A percentile compares a stretch with the other conserved stretches of the same genome.
These are phyloP conservation scores for Dissostichus mawsoni DNA, from an alignment of 2,113 vertebrate species.

Conservation along the genomic window DNA sequence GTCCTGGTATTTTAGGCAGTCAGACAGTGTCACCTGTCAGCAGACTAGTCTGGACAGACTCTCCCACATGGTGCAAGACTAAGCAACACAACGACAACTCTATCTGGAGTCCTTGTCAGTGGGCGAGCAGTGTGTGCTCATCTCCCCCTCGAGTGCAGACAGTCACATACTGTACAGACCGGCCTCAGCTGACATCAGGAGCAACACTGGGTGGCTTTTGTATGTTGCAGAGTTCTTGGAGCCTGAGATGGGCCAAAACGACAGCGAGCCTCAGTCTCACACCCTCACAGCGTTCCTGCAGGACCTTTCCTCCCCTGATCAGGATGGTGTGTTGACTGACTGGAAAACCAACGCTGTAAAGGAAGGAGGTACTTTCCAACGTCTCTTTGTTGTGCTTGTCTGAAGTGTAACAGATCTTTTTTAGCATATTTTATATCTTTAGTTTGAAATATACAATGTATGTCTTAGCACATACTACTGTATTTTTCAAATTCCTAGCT, in stretches of 20 bases:
- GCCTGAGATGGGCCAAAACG: constrained; percentile 54
- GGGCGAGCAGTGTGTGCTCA: constrained; percentile 50
- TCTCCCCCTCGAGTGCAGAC: constrained; percentile 37
- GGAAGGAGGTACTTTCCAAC: constrained; percentile 61
- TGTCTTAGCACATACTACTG: background rate
- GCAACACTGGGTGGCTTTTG: constrained; percentile 36
- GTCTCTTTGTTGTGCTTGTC: constrained; percentile 20
- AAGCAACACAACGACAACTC: constrained; percentile 64
- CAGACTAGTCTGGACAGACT: constrained; percentile 75
- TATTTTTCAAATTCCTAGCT: background rate
- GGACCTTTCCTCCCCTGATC: constrained; percentile 56
- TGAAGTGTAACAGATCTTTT: background rate
- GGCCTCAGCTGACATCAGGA: constrained; percentile 6
- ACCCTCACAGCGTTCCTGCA: constrained; percentile 35
- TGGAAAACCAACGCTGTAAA: constrained; percentile 33
- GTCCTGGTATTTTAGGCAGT: constrained; percentile 80
- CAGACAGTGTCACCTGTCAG: constrained; percentile 83
- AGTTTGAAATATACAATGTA: background rate
- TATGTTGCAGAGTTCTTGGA: constrained; percentile 68
- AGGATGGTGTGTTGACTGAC: constrained; percentile 37
- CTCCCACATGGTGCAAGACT: constrained; percentile 60
- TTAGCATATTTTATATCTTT: background rate
- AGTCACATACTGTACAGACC: constrained; percentile 21
- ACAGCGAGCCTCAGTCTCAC: constrained; percentile 43
- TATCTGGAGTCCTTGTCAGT: constrained; percentile 35